These are phyloP conservation scores for Sarcoramphus papa DNA, from an alignment of 2,797 vertebrate species.

Conservation along the genomic window DNA sequence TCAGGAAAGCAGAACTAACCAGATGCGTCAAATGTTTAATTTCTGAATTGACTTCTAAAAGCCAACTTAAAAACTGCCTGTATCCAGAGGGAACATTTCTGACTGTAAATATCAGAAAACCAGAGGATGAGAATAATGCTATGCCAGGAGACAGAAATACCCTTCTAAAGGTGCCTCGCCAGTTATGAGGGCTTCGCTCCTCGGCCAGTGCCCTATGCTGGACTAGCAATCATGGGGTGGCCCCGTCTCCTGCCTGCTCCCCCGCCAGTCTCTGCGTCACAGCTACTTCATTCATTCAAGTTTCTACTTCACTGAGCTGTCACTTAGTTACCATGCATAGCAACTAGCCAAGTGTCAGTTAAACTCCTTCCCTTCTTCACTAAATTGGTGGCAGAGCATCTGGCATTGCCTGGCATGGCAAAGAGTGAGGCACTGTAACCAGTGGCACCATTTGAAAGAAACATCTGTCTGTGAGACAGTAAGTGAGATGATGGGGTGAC, in stretches of 20 bases:
- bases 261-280: background rate
- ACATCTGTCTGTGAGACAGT: background rate
- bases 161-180: background rate
- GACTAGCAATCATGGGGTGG: background rate
- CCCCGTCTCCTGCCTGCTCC: background rate
- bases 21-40: background rate
- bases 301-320: background rate
- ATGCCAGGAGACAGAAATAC: background rate
- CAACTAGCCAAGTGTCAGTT: background rate
- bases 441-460: background rate
- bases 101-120: background rate
- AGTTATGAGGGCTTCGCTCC: background rate
- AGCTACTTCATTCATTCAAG: background rate
- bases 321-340: background rate
- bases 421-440: background rate
- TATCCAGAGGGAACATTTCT: background rate
- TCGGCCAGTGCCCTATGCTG: background rate
- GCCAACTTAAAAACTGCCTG: background rate
- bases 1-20: background rate
- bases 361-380: background rate
- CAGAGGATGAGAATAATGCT: background rate
- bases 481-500: background rate
- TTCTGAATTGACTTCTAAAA: constrained; percentile 2
- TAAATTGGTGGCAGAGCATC: background rate
- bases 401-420: background rate